Evolutionary conservation across 2,797 vertebrate species (phyloP).

Genomic region (Sebastes reedi): DNA sequence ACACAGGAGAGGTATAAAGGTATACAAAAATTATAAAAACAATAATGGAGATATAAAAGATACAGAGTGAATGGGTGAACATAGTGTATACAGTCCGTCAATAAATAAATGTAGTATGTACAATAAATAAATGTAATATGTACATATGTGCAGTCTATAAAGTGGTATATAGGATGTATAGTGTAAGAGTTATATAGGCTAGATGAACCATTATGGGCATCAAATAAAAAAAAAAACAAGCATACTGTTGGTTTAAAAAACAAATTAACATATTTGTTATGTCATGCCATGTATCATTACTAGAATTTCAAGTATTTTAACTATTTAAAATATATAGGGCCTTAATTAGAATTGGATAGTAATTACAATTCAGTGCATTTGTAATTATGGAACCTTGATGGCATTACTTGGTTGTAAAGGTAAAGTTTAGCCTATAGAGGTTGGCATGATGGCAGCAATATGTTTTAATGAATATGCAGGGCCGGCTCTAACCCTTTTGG

Average conservation of each 20-base stretch:
- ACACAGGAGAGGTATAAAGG: too few relatives aligned
- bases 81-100: too few relatives aligned
- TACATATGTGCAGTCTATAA: too few relatives aligned
- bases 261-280: background rate
- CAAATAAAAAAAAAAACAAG: background rate
- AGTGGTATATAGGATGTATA: too few relatives aligned
- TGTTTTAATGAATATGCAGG: background rate
- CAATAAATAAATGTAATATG: too few relatives aligned
- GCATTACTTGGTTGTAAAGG: background rate
- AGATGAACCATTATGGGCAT: background rate
- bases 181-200: background rate
- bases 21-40: too few relatives aligned
- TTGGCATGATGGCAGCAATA: background rate
- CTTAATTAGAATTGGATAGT: background rate
- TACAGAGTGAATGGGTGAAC: too few relatives aligned
- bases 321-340: background rate
- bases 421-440: background rate
- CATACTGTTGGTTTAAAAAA: background rate
- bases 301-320: background rate
- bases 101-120: too few relatives aligned
- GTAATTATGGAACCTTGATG: background rate
- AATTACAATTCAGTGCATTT: background rate
- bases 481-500: too few relatives aligned
- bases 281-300: background rate
- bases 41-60: too few relatives aligned